Percentiles rank a stretch among this genome's conserved stretches.
These are phyloP conservation scores for Heliconius hermathena DNA, from an alignment of 1,140 invertebrate genomes.

Conservation along the genomic window DNA sequence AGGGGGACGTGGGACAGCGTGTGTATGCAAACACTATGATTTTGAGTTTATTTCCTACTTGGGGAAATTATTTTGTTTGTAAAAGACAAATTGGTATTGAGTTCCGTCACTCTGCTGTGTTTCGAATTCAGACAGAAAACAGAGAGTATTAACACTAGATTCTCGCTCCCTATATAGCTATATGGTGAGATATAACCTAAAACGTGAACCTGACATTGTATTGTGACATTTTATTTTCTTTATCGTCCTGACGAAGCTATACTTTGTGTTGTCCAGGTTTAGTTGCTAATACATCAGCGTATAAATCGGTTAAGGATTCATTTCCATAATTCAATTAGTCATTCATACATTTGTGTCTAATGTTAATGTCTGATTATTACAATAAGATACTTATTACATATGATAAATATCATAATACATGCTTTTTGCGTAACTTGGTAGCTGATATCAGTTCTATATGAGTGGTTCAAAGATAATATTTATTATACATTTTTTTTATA, in stretches of 20 bases:
- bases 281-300: too few species aligned
- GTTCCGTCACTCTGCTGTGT: neutral
- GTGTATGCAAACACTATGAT: neutral
- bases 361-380: neutral
- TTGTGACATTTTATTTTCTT: too few species aligned
- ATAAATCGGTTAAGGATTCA: neutral
- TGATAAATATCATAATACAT: neutral
- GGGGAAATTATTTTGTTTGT: neutral
- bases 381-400: neutral
- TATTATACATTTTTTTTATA: too few species aligned
- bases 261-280: too few species aligned
- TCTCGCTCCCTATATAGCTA: neutral
- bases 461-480: neutral
- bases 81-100: neutral
- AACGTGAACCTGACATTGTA: neutral
- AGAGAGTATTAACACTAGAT: neutral
- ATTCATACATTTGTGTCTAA: neutral
- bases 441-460: neutral
- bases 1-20: too few species aligned
- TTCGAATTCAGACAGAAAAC: neutral
- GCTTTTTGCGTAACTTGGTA: neutral
- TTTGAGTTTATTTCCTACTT: neutral
- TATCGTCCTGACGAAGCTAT: too few species aligned
- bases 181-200: neutral
- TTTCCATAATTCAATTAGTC: neutral